A percentile compares a stretch with the other conserved stretches of the same genome.
phyloP scores from a whole-genome alignment of 2,113 vertebrate genomes.

The Protobothrops flavoviridis region DNA sequence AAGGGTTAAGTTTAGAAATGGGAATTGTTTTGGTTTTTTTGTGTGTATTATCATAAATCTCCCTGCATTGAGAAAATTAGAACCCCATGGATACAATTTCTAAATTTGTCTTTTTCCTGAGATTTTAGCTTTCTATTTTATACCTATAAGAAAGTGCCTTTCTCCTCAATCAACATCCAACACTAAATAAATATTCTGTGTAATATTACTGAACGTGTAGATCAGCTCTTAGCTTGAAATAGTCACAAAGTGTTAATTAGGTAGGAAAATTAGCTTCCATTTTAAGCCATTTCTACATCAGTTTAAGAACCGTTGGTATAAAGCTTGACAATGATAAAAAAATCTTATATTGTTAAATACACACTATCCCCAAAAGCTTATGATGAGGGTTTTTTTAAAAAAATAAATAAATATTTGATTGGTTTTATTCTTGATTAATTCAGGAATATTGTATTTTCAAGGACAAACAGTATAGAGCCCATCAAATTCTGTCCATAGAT shows the following conservation, averaged over 20 bases:
- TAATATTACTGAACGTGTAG: background rate
- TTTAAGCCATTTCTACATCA: background rate
- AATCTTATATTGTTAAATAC: background rate
- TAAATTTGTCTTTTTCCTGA: background rate
- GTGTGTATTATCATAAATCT: background rate
- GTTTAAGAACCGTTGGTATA: background rate
- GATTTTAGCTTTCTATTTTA: background rate
- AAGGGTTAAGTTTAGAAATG: background rate
- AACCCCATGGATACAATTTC: background rate
- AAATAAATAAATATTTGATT: slow-evolving; percentile 23
- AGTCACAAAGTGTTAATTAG: slow-evolving; percentile 22
- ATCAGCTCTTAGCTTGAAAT: slow-evolving; percentile 1
- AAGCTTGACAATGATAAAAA: background rate
- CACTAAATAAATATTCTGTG: background rate
- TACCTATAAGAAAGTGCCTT: background rate
- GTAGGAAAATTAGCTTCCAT: background rate
- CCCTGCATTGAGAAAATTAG: background rate
- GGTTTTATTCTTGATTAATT: background rate
- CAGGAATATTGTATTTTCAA: background rate
- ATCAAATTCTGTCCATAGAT: background rate
- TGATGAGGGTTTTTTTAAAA: slow-evolving; percentile 32
- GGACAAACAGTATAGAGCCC: background rate
- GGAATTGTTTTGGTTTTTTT: background rate
- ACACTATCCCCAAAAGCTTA: background rate
- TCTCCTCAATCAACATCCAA: background rate